Conservation (phyloP, 1,140 invertebrate species). For the Choristoneura fumiferana region DNA sequence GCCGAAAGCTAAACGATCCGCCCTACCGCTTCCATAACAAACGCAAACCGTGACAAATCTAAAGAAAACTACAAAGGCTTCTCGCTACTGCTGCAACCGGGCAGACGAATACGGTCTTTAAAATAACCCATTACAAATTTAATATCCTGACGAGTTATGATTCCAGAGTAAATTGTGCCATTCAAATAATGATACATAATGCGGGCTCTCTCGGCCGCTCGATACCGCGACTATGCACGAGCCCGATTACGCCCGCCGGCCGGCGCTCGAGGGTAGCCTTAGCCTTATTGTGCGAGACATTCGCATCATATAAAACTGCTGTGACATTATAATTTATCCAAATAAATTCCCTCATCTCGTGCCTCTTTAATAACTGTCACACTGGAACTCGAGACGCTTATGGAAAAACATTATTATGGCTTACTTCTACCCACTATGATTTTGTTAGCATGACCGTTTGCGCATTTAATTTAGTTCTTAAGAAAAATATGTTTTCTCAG, state of each 20-base stretch:
- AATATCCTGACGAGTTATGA: conserved; percentile 53
- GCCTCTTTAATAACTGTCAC: conserved; percentile 12
- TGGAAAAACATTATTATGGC: conserved; percentile 1
- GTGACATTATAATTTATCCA: conserved; percentile 15
- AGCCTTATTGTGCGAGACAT: conserved; percentile 14
- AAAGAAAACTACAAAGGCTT: conserved; percentile 16
- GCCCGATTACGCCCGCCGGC: conserved; percentile 13
- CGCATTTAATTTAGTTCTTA: no score
- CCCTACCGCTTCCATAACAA: conserved; percentile 17
- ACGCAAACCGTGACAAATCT: no score
- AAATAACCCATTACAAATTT: conserved; percentile 60
- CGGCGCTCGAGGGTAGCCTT: conserved; percentile 21
- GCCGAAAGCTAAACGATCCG: background rate
- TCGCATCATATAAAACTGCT: conserved; percentile 6
- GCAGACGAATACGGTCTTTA: conserved; percentile 38
- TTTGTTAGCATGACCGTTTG: no score
- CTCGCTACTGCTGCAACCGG: conserved; percentile 22
- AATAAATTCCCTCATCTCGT: conserved; percentile 9
- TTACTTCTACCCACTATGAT: no score
- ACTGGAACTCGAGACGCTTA: background rate
- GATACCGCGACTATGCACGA: conserved; percentile 39
- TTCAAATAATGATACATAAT: conserved; percentile 74
- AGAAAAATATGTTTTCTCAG: no score
- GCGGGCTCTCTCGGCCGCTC: conserved; percentile 49
- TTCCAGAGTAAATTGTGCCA: conserved; percentile 62